Base-by-base conservation (phyloP, 2,888 invertebrate genomes). In the Drosophila percnosoma region DNA sequence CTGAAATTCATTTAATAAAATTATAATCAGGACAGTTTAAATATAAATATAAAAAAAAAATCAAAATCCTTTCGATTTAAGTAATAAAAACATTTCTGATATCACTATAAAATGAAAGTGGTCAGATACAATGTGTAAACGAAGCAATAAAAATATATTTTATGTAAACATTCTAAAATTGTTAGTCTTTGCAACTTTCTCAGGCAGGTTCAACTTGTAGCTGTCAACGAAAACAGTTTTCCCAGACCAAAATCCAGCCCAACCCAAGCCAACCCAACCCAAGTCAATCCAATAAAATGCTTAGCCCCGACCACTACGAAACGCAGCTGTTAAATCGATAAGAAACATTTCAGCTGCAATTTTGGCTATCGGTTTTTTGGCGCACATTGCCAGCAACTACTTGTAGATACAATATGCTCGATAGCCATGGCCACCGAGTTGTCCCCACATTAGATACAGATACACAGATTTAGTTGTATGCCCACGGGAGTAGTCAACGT, bases 241-340 rank as follows among this genome's bases (percentile, higher is more conserved):
- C 36, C 7, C 27, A 27, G 59, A n/a, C 21, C 29, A 34, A 62
- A 36, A 29, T n/a, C 42, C 11, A 40, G 40, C 11, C 40, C 8
- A 27, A 70, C 34, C 31, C 34, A 27, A 70, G 31, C 31, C 34
- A 58, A 11, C 21, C 52, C 24, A 29, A 33, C 15, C 10, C 10
- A 54, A n/a, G 0, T 33, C 40, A 48, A 52, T 31, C 48, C 11
- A 24, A 42, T 36, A 61, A 48, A 24, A n/a, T 38, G 24, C 18
- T n/a, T 42, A 49, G 21, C 6, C 24, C 40, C 10, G 45, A 31
- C 48, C 42, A 24, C 24, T 31, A 15, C 4, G 42, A 45, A 76
- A 70, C 53, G 68, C 70, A 64, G 70, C 84, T 89, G 90, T 87
- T 87, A 72, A 87, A 87, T 87, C 87, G 87, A 87, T 87, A 90